Evolutionary conservation across 2,113 vertebrate genomes (phyloP).

Genomic region (Cynopterus brachyotis): DNA sequence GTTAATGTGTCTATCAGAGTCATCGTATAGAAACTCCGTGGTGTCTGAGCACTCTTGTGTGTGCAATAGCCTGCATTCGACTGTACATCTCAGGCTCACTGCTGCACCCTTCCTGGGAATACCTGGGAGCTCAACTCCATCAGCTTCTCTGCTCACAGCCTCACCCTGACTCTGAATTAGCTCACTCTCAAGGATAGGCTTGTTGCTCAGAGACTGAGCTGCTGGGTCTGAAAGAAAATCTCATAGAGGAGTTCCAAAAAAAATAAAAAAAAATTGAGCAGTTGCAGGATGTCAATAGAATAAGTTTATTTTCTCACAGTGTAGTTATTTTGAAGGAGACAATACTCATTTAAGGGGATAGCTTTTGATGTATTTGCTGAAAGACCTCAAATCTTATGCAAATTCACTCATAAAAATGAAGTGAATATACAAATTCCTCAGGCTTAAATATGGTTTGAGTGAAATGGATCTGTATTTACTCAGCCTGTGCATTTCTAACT

Average conservation of each 20-base stretch:
- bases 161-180: not conserved
- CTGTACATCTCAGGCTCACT: not conserved
- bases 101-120: not conserved
- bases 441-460: not conserved
- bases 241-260: not conserved
- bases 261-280: not conserved
- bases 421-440: not conserved
- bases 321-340: not conserved
- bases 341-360: not conserved
- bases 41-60: not conserved
- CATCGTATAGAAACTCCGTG: not conserved
- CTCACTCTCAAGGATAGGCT: not conserved
- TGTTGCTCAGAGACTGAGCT: not conserved
- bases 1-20: not conserved
- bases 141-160: not conserved
- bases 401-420: constrained; percentile 40
- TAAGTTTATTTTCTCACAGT: not conserved
- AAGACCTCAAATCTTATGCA: constrained; percentile 20
- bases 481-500: constrained; percentile 8
- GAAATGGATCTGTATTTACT: not conserved
- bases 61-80: fast-evolving
- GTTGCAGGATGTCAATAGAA: not conserved
- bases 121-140: not conserved
- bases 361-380: not conserved
- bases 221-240: not conserved